These are phyloP conservation scores for Spilarctia lutea DNA, from an alignment of 2,888 invertebrate species.

Conservation along the genomic window DNA sequence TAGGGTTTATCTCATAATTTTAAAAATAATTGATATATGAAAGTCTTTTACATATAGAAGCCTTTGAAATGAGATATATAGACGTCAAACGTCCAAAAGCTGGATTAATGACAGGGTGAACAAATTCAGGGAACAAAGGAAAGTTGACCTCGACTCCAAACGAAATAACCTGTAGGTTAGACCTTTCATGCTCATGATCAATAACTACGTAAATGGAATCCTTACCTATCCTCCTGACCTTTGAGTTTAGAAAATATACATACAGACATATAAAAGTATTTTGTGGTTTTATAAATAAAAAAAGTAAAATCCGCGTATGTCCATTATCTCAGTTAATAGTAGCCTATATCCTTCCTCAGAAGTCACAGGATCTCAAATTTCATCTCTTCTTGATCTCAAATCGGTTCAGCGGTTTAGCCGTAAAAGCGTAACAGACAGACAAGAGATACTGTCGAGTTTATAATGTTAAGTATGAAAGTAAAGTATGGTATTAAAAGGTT, in stretches of 20 bases:
- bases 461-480: neutral
- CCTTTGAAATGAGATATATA: neutral
- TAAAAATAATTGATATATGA: neutral
- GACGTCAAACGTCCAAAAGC: conserved; percentile 7
- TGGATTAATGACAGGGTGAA: neutral
- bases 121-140: conserved; percentile 20
- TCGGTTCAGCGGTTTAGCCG: no score
- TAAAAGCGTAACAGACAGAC: no score
- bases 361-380: no score
- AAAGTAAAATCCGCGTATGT: neutral
- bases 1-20: neutral
- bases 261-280: no score
- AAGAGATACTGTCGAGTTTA: no score
- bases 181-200: neutral
- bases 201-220: neutral
- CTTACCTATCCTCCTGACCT: neutral
- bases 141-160: conserved; percentile 1
- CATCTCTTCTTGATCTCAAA: no score
- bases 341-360: no score
- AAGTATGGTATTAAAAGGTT: no score
- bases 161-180: neutral
- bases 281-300: neutral
- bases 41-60: neutral
- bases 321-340: no score
- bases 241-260: neutral